Evolutionary conservation across 2,113 vertebrate genomes (phyloP).

Genomic region (Sturnus vulgaris): DNA sequence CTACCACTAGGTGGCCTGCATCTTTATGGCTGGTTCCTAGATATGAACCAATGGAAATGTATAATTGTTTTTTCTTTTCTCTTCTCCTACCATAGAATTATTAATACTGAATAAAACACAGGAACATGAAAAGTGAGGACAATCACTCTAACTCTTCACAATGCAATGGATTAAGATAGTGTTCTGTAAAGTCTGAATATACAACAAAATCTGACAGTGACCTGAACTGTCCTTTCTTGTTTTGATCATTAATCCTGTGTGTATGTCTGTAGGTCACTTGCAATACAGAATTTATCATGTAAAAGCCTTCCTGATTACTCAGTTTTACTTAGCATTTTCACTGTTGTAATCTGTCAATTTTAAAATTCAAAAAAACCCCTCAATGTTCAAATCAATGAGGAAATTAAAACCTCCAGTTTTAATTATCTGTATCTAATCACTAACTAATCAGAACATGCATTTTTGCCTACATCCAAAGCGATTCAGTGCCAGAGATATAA

Average conservation of each 20-base stretch:
- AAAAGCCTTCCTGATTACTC: background rate
- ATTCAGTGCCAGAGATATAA: background rate
- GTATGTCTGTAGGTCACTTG: background rate
- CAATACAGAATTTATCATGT: background rate
- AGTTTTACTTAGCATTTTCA: background rate
- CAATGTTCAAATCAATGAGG: background rate
- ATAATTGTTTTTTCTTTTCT: background rate
- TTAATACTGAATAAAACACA: background rate
- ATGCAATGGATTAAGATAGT: background rate
- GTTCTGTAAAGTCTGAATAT: background rate
- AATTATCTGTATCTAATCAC: background rate
- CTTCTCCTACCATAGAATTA: background rate
- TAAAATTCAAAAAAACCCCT: background rate
- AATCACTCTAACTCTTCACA: background rate
- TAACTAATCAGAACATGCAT: background rate
- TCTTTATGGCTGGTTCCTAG: background rate
- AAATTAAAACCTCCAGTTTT: background rate
- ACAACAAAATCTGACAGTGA: background rate
- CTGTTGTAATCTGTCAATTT: background rate
- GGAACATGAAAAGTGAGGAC: background rate
- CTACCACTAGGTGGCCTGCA: background rate
- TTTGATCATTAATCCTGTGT: background rate
- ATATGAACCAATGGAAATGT: background rate
- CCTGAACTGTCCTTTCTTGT: background rate
- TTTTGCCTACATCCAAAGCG: background rate